These are phyloP conservation scores for Cotesia typhae DNA, from an alignment of 1,140 invertebrate species.

Conservation along the genomic window DNA sequence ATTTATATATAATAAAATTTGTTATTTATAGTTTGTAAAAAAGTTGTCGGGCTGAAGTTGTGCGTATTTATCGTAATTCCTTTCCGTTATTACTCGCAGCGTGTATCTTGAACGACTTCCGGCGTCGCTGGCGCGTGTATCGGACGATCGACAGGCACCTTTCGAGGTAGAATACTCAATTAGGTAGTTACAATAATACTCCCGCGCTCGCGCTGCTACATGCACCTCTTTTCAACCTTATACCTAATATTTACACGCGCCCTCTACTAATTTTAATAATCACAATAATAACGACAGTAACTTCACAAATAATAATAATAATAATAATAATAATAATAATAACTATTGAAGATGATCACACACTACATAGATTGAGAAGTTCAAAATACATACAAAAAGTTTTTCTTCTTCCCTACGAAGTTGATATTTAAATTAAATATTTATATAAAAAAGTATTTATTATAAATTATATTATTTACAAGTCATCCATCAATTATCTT, in stretches of 20 bases:
- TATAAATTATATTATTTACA: slow-evolving; percentile 6
- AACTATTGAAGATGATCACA: no score
- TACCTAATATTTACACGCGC: slow-evolving; percentile 15
- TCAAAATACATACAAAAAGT: neutral
- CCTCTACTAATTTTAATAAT: slow-evolving; percentile 14
- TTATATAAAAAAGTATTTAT: neutral
- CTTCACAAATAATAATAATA: no score
- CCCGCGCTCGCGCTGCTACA: slow-evolving; percentile 25
- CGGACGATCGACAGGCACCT: slow-evolving; percentile 61
- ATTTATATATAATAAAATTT: neutral
- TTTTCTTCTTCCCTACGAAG: no score
- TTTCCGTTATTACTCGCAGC: slow-evolving; percentile 54
- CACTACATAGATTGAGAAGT: no score
- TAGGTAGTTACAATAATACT: slow-evolving; percentile 45
- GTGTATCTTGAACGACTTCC: slow-evolving; percentile 61
- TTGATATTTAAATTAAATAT: neutral
- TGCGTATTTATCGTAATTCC: slow-evolving; percentile 56
- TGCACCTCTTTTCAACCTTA: slow-evolving; percentile 32
- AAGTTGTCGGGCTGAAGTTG: neutral
- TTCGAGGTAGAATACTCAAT: slow-evolving; percentile 62
- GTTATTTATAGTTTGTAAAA: neutral
- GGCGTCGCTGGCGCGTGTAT: slow-evolving; percentile 54
- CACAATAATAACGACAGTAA: no score
- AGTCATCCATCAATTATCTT: slow-evolving; percentile 8
- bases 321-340: no score